Conservation (phyloP, 2,888 invertebrate genomes). For the Drosophila lacicola region DNA sequence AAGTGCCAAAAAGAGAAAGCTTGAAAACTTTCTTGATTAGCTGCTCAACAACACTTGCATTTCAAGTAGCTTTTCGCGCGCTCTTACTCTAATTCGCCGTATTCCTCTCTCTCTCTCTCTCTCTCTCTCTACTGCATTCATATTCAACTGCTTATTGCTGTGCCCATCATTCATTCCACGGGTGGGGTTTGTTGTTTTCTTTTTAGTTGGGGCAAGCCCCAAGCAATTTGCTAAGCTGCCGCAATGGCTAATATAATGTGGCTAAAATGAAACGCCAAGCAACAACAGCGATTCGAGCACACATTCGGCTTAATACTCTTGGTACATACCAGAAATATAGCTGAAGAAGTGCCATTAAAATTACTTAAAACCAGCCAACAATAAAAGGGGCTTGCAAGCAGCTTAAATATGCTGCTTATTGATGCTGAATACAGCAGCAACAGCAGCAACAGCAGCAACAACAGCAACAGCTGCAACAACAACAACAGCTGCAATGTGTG, state of each 20-base stretch:
- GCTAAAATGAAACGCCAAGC: slow-evolving; percentile 13
- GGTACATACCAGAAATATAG: slow-evolving; percentile 22
- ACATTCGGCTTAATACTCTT: slow-evolving; percentile 37
- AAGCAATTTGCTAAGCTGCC: slow-evolving; percentile 49
- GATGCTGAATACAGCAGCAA: slow-evolving; percentile 41
- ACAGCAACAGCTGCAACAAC: neutral
- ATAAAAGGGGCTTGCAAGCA: slow-evolving; percentile 59
- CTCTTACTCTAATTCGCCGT: neutral
- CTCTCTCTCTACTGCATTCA: neutral
- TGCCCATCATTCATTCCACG: neutral
- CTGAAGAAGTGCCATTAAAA: slow-evolving; percentile 67
- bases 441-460: neutral
- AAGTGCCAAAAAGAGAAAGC: slow-evolving; percentile 16
- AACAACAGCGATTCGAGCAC: slow-evolving; percentile 13
- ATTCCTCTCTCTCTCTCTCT: neutral
- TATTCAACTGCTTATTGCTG: neutral
- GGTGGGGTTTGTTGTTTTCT: neutral
- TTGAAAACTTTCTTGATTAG: slow-evolving; percentile 32
- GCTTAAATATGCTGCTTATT: slow-evolving; percentile 76
- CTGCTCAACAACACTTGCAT: slow-evolving; percentile 18
- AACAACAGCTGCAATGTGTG: slow-evolving; percentile 3
- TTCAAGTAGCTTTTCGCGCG: slow-evolving; percentile 2
- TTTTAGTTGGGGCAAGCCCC: neutral
- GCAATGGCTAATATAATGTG: slow-evolving; percentile 50
- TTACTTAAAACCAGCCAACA: slow-evolving; percentile 75